These are phyloP conservation scores for Urechis unicinctus DNA, from an alignment of 2,888 invertebrate genomes.

Conservation along the genomic window DNA sequence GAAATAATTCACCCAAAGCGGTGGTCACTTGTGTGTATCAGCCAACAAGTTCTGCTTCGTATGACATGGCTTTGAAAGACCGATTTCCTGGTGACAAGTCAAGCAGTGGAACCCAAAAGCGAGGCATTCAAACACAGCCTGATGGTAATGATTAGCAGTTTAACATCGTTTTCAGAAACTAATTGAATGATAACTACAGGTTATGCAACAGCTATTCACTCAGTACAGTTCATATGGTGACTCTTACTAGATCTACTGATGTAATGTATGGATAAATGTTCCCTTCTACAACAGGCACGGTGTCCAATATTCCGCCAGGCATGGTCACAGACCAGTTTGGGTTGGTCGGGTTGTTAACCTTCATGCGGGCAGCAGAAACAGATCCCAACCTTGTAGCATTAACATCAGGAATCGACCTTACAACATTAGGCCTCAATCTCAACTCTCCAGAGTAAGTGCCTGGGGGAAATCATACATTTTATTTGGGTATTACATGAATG, in stretches of 20 bases:
- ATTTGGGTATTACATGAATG: not conserved
- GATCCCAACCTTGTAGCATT: conserved; percentile 93
- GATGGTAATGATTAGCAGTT: conserved; percentile 64
- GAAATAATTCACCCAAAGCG: conserved; percentile 26
- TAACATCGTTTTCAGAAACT: not conserved
- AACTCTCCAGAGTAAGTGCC: conserved; percentile 80
- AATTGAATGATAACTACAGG: not conserved
- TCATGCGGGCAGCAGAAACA: conserved; percentile 94
- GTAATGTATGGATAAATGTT: not conserved
- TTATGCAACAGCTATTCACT: not conserved
- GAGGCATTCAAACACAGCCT: conserved; percentile 90
- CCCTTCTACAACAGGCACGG: conserved; percentile 65
- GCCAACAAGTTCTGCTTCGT: conserved; percentile 30
- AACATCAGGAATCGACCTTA: conserved; percentile 95
- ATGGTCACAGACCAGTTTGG: conserved; percentile 99
- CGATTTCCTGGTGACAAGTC: conserved; percentile 38
- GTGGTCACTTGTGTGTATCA: conserved; percentile 21
- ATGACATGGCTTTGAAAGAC: conserved; percentile 37
- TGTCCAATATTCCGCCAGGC: conserved; percentile 94
- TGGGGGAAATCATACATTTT: too few species aligned
- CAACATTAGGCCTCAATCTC: conserved; percentile 94
- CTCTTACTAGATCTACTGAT: too few species aligned
- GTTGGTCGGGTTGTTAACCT: conserved; percentile 95
- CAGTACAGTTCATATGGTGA: conserved; percentile 76
- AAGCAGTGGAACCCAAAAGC: conserved; percentile 42